Conservation (phyloP, 2,113 vertebrate genomes). For the Crocuta crocuta region DNA sequence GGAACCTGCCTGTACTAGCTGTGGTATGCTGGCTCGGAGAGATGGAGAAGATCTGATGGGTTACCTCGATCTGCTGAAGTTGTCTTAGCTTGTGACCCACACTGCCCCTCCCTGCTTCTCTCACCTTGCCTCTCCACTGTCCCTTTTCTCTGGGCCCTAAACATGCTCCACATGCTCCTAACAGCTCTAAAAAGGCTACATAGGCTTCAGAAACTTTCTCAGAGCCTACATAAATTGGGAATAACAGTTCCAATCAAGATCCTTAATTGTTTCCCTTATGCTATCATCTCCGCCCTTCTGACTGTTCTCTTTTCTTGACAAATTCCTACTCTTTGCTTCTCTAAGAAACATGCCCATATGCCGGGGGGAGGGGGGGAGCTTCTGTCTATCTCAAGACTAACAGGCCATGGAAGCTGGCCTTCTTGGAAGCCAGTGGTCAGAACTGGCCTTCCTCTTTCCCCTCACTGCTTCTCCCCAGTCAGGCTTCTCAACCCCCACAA, state of each 20-base stretch:
- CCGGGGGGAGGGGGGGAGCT: background rate
- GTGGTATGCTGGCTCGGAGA: fast-evolving
- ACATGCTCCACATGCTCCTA: background rate
- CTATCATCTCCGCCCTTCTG: background rate
- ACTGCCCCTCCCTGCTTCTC: background rate
- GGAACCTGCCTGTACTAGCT: background rate
- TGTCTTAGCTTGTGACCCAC: background rate
- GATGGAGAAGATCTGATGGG: fast-evolving
- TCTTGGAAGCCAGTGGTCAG: background rate
- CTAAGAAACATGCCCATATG: background rate
- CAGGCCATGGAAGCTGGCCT: fast-evolving
- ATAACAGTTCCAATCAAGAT: background rate
- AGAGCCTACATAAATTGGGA: fast-evolving
- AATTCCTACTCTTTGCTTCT: background rate
- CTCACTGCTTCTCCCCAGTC: background rate
- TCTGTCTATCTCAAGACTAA: background rate
- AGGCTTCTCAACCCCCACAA: background rate
- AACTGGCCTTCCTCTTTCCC: background rate
- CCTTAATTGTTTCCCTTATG: background rate
- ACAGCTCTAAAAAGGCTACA: background rate
- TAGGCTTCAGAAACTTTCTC: background rate
- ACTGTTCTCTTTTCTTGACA: background rate
- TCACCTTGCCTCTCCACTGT: background rate
- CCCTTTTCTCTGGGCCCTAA: background rate
- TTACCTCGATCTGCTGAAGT: background rate